These are phyloP conservation scores for Microcebus griseorufus DNA, from an alignment of 2,113 vertebrate species.

Conservation along the genomic window DNA sequence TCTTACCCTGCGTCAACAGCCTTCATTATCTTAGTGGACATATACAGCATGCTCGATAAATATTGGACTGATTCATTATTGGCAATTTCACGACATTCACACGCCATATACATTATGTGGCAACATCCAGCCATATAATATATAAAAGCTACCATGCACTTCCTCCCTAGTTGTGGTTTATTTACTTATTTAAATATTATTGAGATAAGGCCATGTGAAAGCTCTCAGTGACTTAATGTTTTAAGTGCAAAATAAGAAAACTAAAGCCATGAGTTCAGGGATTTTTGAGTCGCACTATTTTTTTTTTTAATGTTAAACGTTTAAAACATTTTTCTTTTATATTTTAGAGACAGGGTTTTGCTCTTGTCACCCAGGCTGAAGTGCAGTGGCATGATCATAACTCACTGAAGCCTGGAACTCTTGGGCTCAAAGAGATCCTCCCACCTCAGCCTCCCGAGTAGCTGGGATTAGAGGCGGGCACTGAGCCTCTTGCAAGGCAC, in stretches of 20 bases:
- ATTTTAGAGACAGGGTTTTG: no score
- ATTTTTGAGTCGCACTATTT: not conserved
- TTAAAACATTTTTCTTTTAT: no score
- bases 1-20: not conserved
- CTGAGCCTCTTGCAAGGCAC: no score
- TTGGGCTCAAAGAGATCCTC: no score
- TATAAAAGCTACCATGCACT: not conserved
- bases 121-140: not conserved
- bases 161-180: not conserved
- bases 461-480: no score
- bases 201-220: not conserved
- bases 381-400: no score
- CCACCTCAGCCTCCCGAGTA: no score
- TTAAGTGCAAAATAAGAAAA: slow-evolving; percentile 19
- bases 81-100: not conserved
- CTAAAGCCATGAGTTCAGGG: not conserved
- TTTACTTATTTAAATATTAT: slow-evolving; percentile 12
- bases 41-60: not conserved
- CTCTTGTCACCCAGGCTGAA: no score
- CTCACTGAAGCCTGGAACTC: no score
- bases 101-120: no score
- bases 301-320: no score
- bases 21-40: not conserved
- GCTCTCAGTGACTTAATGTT: not conserved
- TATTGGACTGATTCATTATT: not conserved